Percentiles rank a stretch among this genome's conserved stretches.
Evolutionary conservation across 2,888 invertebrate genomes (phyloP).

Genomic region (Campaea margaritaria): DNA sequence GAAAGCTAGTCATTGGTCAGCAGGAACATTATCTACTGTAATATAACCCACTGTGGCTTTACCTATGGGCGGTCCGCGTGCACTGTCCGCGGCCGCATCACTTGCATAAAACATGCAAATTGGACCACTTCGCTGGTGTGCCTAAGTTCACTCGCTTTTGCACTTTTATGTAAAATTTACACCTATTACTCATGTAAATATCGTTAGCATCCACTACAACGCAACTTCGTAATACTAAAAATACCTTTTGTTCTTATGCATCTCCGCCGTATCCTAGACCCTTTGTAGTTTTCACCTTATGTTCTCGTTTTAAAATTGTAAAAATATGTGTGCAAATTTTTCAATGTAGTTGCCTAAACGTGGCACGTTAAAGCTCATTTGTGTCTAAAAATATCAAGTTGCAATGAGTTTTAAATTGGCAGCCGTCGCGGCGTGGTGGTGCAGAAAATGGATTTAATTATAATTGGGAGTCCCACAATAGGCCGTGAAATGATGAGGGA

Average conservation of each 20-base stretch:
- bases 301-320: slow-evolving; percentile 18
- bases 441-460: slow-evolving; percentile 66
- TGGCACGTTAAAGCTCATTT: slow-evolving; percentile 9
- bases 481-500: slow-evolving; percentile 69
- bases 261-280: slow-evolving; percentile 16
- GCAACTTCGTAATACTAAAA: slow-evolving; percentile 51
- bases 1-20: too few species aligned
- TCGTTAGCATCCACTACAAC: slow-evolving; percentile 66
- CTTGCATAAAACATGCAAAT: slow-evolving; percentile 84
- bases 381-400: slow-evolving; percentile 11
- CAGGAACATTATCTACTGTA: slow-evolving; percentile 2
- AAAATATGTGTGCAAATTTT: slow-evolving; percentile 13
- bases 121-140: slow-evolving; percentile 75
- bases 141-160: slow-evolving; percentile 80
- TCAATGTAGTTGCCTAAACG: slow-evolving; percentile 9
- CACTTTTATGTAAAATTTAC: slow-evolving; percentile 81
- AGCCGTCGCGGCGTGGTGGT: slow-evolving; percentile 32
- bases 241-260: slow-evolving; percentile 52
- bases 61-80: slow-evolving; percentile 49
- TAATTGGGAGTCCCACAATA: slow-evolving; percentile 71
- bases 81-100: slow-evolving; percentile 72
- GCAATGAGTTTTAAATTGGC: slow-evolving; percentile 55
- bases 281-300: slow-evolving; percentile 32
- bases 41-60: slow-evolving; percentile 2
- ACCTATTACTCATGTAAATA: slow-evolving; percentile 81